Conservation (phyloP, 2,113 vertebrate species). For the Elanus axillaris region DNA sequence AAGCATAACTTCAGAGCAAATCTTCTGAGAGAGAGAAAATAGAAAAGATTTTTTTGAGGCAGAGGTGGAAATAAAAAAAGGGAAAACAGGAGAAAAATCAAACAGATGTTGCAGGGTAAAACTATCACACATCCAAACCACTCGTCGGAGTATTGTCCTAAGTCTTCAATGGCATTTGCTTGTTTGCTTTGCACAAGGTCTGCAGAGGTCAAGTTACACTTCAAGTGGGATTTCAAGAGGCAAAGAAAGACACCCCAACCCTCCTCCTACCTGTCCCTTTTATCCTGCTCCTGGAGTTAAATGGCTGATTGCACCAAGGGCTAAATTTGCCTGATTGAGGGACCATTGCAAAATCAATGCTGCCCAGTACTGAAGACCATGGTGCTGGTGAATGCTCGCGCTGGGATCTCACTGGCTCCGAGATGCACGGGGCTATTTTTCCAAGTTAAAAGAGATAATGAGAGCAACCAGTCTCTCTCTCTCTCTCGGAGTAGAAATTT, state of each 20-base stretch:
- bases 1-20: slow-evolving; percentile 80
- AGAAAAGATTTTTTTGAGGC: slow-evolving; percentile 24
- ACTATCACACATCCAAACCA: background rate
- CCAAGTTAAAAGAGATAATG: accelerated
- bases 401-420: background rate
- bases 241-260: background rate
- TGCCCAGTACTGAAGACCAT: background rate
- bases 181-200: slow-evolving; percentile 29
- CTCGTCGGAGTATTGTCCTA: background rate
- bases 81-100: background rate
- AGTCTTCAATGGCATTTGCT: slow-evolving; percentile 6
- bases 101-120: slow-evolving; percentile 21
- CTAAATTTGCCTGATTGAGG: background rate
- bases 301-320: background rate
- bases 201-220: slow-evolving; percentile 25
- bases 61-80: slow-evolving; percentile 20
- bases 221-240: slow-evolving; percentile 10
- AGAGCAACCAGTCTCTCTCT: background rate
- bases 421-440: background rate
- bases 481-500: background rate
- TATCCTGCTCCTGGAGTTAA: background rate
- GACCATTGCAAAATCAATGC: background rate
- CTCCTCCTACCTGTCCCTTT: background rate
- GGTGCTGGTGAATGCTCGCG: background rate
- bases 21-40: slow-evolving; percentile 74